Evolutionary conservation across 2,888 invertebrate genomes (phyloP), one percentile per base, ranked within the genome.

Genomic region (Malthinus seriepunctatus): DNA sequence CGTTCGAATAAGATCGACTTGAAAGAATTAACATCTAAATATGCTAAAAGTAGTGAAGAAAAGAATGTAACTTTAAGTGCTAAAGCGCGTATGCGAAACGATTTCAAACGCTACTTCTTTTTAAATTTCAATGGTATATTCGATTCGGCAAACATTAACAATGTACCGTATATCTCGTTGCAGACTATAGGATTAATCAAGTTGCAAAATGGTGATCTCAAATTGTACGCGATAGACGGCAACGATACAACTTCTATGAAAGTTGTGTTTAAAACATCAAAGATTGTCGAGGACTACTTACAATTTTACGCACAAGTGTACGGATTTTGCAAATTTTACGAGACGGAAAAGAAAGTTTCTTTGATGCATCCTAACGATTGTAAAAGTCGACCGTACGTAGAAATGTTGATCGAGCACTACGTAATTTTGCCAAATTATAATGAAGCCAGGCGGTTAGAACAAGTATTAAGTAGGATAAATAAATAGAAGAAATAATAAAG

Each of bases 241-340:
- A 6, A 12, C 1, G 9, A 39, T 15, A 15, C n/a, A 14, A 23
- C 31, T 1, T 4, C 6, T 1, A 31, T 45, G 9, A 45, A 45
- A 5, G 4, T 31, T 8, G 6, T 45, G 31, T 45, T 45, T 11
- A 14, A 15, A 8, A 23, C 11, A 4, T 6, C 15, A 8, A 31
- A 45, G 23, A 45, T 31, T 11, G 12, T 14, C 23, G 10, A 45
- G 1, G n/a, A 45, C 31, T 31, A 11, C 11, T 3, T 23, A 23
- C 15, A 50, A 1, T 44, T 47, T 37, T 51, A 47, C 31, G 51
- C 10, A 0, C 11, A 23, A 33, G n/a, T 56, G 8, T 56, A 47
- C 33, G 56, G 51, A 23, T 42, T 32, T 33, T 38, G 48, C n/a
- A 44, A n/a, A 14, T 58, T 46, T 37, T 52, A 52, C 10, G 8